phyloP scores from a whole-genome alignment of 2,113 vertebrate genomes.

The Forbesichthys papilliferus region DNA sequence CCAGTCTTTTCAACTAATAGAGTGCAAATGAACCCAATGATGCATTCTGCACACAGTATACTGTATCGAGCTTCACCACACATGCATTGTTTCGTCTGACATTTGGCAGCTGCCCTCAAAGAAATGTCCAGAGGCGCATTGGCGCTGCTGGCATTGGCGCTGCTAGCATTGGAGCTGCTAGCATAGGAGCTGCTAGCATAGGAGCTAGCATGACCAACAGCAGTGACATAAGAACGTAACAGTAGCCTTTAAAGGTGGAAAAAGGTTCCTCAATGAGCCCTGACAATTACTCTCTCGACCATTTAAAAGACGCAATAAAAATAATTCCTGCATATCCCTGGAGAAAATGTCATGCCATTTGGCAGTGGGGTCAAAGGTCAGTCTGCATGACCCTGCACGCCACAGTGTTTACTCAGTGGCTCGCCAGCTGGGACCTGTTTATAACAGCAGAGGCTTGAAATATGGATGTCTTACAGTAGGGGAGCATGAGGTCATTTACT shows the following conservation, averaged over 20 bases:
- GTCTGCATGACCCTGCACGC: constrained; percentile 13
- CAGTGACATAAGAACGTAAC: constrained; percentile 22
- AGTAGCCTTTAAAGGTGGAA: constrained; percentile 36
- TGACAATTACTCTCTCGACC: constrained; percentile 37
- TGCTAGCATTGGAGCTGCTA: no score
- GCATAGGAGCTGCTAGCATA: no score
- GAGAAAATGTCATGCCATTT: constrained; percentile 43
- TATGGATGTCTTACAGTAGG: constrained; percentile 39
- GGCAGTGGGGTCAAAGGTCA: constrained; percentile 47
- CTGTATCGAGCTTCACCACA: no score
- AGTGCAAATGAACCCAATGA: no score
- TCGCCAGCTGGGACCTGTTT: constrained; percentile 62
- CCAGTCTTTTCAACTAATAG: no score
- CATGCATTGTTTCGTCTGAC: no score
- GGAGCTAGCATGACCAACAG: background rate
- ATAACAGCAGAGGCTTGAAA: constrained; percentile 44
- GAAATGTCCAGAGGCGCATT: no score
- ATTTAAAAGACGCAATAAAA: constrained; percentile 23
- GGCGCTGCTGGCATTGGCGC: no score
- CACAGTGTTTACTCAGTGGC: constrained; percentile 60
- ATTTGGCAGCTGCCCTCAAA: no score
- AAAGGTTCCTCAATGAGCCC: constrained; percentile 32
- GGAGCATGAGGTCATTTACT: constrained; percentile 30
- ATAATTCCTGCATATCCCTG: constrained; percentile 15
- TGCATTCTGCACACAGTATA: no score